Base-by-base conservation (phyloP, 2,113 vertebrate species). In the Geococcyx californianus region DNA sequence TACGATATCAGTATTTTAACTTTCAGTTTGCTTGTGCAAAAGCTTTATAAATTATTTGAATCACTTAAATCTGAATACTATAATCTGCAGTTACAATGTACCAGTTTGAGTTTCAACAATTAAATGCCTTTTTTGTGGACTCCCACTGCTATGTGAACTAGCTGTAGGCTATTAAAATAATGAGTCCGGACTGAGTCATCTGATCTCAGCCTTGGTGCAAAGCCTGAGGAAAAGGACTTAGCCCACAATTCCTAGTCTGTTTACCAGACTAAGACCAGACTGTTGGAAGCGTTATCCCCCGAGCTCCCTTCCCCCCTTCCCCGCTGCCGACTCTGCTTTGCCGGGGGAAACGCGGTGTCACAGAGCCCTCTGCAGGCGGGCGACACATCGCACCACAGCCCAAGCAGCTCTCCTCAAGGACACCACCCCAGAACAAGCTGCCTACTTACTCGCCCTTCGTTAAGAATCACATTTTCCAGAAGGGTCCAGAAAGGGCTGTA, bases 141-240 rank as follows among this genome's bases (percentile, higher is more conserved):
- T 97, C 98, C 98, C 20, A 95, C 98, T 98, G 98, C 95, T 98
- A 95, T 84, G 97, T 97, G 97, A 98, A 97, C 97, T 97, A 97
- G 97, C 98, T 98, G 94, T 93, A 97, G 98, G 98, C 98, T 97
- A 98, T 97, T 97, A 98, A 98, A 98, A 97, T 98, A 98, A 98
- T 97, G 98, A 98, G 97, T 97, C 97, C 93, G 67, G 97, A 97
- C 97, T 97, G 97, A 97, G 97, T 97, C 98, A 97, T 97, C 98
- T 96, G 97, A 98, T 98, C 98, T 97, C 97, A 95, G 96, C 81
- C 97, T 97, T 91, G 97, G 97, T 98, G 97, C 97, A 96, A 97
- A 98, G 96, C 96, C 96, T 88, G 92, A 94, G 95, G 97, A 95
- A 97, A 98, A 97, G 96, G 96, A 90, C 84, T 96, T 91, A 96